Percentiles rank a stretch among this genome's conserved stretches.
Conservation (phyloP, 2,113 vertebrate species). For the Daphoenositta chrysoptera region DNA sequence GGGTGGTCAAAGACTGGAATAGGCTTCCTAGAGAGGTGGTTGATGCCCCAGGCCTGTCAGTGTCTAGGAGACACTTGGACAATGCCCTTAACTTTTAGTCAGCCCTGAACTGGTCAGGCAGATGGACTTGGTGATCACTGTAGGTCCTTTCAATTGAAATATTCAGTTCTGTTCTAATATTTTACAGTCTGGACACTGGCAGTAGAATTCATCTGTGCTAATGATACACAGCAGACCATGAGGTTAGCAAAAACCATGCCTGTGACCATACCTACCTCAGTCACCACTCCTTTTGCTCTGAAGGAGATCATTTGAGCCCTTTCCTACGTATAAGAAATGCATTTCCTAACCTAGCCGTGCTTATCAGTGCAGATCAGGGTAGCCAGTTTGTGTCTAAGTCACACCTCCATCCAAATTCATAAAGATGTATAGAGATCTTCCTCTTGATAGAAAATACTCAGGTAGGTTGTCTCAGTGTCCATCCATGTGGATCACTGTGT, state of each 20-base stretch:
- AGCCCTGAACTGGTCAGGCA: background rate
- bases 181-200: background rate
- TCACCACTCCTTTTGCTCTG: background rate
- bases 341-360: background rate
- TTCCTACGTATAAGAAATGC: background rate
- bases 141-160: background rate
- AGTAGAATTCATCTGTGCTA: background rate
- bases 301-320: background rate
- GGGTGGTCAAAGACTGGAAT: background rate
- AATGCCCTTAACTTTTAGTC: background rate
- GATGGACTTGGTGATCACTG: background rate
- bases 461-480: background rate
- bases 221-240: background rate
- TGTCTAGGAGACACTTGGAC: background rate
- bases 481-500: background rate
- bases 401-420: background rate
- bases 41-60: background rate
- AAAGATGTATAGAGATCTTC: background rate
- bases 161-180: background rate
- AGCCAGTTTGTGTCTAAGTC: background rate
- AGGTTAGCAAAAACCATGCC: background rate
- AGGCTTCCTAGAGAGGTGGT: background rate
- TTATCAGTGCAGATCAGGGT: background rate
- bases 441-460: background rate
- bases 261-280: background rate